Conservation (phyloP, 2,113 vertebrate species). For the Hydropotes inermis region DNA sequence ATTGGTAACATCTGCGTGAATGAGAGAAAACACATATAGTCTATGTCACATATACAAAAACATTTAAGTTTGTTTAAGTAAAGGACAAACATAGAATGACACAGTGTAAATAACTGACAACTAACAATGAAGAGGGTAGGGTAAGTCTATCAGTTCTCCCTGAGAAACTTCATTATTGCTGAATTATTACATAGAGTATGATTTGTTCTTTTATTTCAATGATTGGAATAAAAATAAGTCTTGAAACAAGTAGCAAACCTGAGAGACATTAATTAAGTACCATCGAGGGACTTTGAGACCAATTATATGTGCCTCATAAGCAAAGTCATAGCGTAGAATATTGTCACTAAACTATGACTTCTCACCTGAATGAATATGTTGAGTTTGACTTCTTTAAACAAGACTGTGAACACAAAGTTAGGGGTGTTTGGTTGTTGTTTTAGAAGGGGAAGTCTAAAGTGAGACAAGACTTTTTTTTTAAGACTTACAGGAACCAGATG, state of each 20-base stretch:
- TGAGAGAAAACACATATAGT: not conserved
- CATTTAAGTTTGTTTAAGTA: not conserved
- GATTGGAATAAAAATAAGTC: not conserved
- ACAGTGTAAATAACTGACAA: not conserved
- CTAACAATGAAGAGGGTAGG: not conserved
- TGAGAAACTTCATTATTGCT: not conserved
- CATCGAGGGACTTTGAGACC: not conserved
- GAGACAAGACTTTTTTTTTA: not conserved
- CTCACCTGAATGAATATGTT: not conserved
- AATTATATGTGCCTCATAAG: not conserved
- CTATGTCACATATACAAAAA: not conserved
- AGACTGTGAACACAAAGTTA: not conserved
- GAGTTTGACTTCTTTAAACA: not conserved
- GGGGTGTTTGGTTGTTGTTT: not conserved
- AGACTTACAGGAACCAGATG: not conserved
- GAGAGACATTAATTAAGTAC: not conserved
- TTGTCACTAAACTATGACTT: not conserved
- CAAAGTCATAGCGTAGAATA: not conserved
- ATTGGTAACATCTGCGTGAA: not conserved
- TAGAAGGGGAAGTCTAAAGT: not conserved
- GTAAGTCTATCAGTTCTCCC: not conserved
- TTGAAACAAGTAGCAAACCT: not conserved
- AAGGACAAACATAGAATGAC: not conserved
- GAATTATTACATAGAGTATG: not conserved
- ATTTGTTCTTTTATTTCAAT: not conserved